Conservation (phyloP, 2,888 invertebrate genomes). For the Endotricha flammealis region DNA sequence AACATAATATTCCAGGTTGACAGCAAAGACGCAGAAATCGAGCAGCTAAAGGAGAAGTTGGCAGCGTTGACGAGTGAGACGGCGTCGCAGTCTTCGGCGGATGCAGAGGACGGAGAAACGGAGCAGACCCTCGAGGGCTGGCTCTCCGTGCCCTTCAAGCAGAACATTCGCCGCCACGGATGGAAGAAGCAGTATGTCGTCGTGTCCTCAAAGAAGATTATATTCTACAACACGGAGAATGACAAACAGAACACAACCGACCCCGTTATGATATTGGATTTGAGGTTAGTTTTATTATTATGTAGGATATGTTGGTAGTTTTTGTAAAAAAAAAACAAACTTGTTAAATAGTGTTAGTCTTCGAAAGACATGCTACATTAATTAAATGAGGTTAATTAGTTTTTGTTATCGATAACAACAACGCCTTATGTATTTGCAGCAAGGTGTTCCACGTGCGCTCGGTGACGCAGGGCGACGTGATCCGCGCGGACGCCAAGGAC, state of each 20-base stretch:
- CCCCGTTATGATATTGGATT: constrained; percentile 95
- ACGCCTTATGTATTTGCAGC: constrained; percentile 79
- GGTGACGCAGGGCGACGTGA: constrained; percentile 99
- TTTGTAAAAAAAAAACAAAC: background rate
- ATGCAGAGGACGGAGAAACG: constrained; percentile 88
- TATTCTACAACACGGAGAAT: constrained; percentile 96
- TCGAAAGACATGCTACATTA: too few relatives aligned
- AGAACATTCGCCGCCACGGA: constrained; percentile 95
- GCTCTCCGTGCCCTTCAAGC: constrained; percentile 96
- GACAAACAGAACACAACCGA: constrained; percentile 96
- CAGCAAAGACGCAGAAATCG: constrained; percentile 97
- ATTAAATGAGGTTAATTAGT: too few relatives aligned
- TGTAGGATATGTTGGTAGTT: background rate
- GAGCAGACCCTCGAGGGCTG: constrained; percentile 95
- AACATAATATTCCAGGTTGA: constrained; percentile 81
- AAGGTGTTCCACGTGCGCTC: constrained; percentile 99
- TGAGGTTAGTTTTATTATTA: constrained; percentile 82
- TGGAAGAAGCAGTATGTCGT: constrained; percentile 99
- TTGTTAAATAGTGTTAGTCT: too few relatives aligned
- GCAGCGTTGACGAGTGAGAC: constrained; percentile 90
- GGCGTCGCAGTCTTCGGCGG: constrained; percentile 93
- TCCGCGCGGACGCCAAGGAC: constrained; percentile 98
- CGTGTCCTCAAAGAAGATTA: constrained; percentile 96
- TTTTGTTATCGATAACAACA: too few relatives aligned
- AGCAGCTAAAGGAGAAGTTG: constrained; percentile 92